These are phyloP conservation scores for Eulemur rubriventer DNA, from an alignment of 2,797 vertebrate species.

Conservation along the genomic window DNA sequence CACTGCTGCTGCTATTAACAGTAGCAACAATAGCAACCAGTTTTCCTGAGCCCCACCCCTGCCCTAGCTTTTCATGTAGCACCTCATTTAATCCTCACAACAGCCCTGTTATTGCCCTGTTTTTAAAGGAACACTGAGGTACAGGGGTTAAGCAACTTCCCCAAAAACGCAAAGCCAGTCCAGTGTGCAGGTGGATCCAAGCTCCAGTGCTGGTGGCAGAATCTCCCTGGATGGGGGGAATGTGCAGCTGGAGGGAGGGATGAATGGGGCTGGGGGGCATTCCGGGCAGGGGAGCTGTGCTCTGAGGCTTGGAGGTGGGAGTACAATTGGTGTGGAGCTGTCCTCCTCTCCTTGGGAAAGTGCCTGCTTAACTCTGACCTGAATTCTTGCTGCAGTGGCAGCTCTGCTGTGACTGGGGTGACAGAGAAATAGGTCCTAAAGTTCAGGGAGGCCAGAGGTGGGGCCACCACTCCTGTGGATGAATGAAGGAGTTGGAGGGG, in stretches of 20 bases:
- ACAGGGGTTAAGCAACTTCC: background rate
- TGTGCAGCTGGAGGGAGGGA: background rate
- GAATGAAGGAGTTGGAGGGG: background rate
- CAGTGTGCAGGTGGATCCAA: background rate
- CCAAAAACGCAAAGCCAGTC: background rate
- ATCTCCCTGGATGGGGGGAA: background rate
- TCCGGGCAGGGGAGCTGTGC: background rate
- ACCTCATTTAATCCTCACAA: background rate
- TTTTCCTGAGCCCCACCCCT: background rate
- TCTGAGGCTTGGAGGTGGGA: background rate
- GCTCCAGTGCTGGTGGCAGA: background rate
- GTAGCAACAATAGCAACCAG: background rate
- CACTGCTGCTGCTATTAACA: background rate
- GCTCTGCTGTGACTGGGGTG: background rate
- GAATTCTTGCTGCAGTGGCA: background rate
- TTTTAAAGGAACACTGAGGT: background rate
- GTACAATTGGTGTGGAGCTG: background rate
- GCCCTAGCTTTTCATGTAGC: background rate
- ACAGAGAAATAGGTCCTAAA: background rate
- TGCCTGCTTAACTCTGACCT: background rate
- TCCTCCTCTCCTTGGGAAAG: background rate
- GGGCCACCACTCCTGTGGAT: background rate
- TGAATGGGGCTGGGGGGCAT: accelerated
- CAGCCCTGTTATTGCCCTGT: background rate
- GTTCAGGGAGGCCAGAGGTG: background rate